phyloP scores from a whole-genome alignment of 1,140 invertebrate genomes.

The Andrena cerasifolii region DNA sequence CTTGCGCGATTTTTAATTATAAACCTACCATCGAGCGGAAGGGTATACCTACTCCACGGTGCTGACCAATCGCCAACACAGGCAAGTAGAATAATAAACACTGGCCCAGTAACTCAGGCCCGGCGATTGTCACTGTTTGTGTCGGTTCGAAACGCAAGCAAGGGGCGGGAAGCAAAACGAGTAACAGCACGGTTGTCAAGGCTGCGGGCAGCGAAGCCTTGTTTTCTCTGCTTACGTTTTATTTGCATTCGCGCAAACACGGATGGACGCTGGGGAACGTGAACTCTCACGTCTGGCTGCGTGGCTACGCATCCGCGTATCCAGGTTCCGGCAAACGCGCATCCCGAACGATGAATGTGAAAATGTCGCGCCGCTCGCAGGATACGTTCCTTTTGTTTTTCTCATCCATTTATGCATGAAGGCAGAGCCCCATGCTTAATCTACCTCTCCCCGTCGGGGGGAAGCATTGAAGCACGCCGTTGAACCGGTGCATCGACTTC shows the following conservation, averaged over 20 bases:
- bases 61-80: background rate
- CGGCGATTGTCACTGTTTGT: conserved; percentile 1
- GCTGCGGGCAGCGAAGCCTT: conserved; percentile 12
- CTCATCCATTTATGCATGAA: conserved; percentile 57
- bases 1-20: no score
- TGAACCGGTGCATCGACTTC: background rate
- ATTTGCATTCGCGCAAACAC: conserved; percentile 47
- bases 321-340: background rate
- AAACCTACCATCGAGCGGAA: background rate
- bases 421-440: conserved; percentile 18
- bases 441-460: background rate
- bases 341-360: conserved; percentile 37
- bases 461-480: conserved; percentile 2
- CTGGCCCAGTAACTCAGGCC: background rate
- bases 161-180: conserved; percentile 27
- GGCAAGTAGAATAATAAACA: no score
- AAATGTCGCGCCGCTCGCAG: conserved; percentile 39
- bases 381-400: conserved; percentile 33
- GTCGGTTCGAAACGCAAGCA: conserved; percentile 18
- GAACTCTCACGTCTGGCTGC: conserved; percentile 12
- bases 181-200: conserved; percentile 3
- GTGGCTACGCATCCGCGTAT: conserved; percentile 1
- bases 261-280: background rate
- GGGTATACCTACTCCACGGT: background rate
- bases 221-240: conserved; percentile 63